Evolutionary conservation across 2,113 vertebrate genomes (phyloP), one percentile per base, ranked within the genome.

Genomic region (Cariama cristata): DNA sequence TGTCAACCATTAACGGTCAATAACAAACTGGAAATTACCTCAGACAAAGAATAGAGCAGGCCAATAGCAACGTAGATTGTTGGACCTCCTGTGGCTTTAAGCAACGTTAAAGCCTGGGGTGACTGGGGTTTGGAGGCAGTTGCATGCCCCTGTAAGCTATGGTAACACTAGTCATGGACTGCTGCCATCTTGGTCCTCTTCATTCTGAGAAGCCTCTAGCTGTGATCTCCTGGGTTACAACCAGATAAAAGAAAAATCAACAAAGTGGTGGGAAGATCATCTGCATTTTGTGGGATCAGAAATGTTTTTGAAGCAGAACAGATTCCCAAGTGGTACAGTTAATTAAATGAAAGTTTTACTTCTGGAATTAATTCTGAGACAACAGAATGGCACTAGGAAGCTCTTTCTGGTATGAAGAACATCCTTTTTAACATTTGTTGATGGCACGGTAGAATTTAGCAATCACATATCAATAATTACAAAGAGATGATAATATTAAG

Each of bases 291-390:
- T 42, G 81, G 33, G 17, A 76, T 79, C 35, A 64, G 53, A 88
- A 63, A 68, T n/a, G 23, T 35, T 93, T 94, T 72, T 74, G 63
- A 75, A 76, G 62, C n/a, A 94, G 58, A 85, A 88, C 7, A 60
- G 35, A 44, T 72, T 91, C 84, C 69, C 21, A 75, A n/a, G 28
- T 32, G 35, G 24, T 32, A 38, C 5, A 68, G 33, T 60, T 72
- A 56, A 80, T 68, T 79, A 85, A 64, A 95, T 60, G 14, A 82
- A 45, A 72, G 7, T 15, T 9, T 59, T 67, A 63, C n/a, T 80
- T 47, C 35, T 85, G 69, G 27, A 87, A 64, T 75, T 82, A 64
- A 52, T 81, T 90, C 69, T 66, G 47, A 81, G 44, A 85, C 32
- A 81, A 71, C 9, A 79, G 20, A 91, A 69, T 33, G 23, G n/a